Conservation (phyloP, 2,888 invertebrate species). For the Trachelus stipa region DNA sequence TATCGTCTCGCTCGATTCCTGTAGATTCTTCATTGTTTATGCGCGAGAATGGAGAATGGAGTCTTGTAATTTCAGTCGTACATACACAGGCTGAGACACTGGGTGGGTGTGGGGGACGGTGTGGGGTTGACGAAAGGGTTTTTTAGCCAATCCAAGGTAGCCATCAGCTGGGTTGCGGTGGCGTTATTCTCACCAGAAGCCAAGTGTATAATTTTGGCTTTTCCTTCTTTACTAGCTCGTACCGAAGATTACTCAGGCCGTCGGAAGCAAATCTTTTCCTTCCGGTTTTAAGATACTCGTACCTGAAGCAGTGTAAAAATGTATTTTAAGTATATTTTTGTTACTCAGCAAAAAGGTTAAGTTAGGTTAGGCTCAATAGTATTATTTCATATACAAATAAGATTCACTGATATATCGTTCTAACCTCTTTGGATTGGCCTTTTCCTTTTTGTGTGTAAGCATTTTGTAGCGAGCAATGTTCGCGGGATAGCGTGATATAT, state of each 20-base stretch:
- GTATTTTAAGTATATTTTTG: background rate
- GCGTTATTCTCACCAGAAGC: constrained; percentile 81
- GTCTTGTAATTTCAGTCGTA: background rate
- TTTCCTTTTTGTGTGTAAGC: constrained; percentile 91
- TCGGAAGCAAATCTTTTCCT: constrained; percentile 86
- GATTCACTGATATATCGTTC: constrained; percentile 26
- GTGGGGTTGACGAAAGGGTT: background rate
- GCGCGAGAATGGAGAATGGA: background rate
- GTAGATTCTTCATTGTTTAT: background rate
- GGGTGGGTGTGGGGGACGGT: background rate
- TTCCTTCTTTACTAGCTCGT: constrained; percentile 77
- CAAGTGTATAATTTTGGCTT: constrained; percentile 84
- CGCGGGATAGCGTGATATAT: constrained; percentile 92
- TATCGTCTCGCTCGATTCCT: background rate
- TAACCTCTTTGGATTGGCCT: constrained; percentile 88
- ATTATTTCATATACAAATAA: constrained; percentile 14
- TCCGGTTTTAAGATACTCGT: constrained; percentile 86
- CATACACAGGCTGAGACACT: background rate
- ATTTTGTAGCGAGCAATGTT: constrained; percentile 96
- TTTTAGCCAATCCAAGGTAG: constrained; percentile 62
- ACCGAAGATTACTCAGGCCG: constrained; percentile 87
- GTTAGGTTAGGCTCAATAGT: background rate
- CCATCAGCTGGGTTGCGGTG: constrained; percentile 78
- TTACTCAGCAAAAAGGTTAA: background rate
- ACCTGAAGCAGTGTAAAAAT: constrained; percentile 69